Evolutionary conservation across 2,888 invertebrate species (phyloP).

Genomic region (Thysanoteuthis rhombus): DNA sequence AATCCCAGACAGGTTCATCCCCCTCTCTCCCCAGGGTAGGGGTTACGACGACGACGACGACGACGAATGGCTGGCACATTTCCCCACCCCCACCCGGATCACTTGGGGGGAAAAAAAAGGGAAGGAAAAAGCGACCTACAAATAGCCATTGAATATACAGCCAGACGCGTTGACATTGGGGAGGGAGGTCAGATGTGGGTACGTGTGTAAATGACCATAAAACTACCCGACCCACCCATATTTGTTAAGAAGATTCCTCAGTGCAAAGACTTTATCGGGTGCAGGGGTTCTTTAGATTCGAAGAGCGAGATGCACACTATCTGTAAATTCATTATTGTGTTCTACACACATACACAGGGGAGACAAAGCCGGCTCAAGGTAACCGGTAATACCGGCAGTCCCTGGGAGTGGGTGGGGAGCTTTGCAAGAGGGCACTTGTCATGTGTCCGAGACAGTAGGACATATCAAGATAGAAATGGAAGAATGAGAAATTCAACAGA

Average conservation of each 20-base stretch:
- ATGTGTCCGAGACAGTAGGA: no score
- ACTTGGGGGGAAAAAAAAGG: not conserved
- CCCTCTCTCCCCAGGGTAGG: not conserved
- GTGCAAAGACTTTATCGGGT: not conserved
- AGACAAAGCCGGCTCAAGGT: not conserved
- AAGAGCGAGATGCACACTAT: not conserved
- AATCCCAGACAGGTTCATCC: slow-evolving; percentile 12
- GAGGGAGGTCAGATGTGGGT: not conserved
- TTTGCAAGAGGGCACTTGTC: no score
- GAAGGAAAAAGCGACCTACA: not conserved
- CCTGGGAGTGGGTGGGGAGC: no score
- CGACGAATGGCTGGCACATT: no score
- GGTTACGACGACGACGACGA: no score
- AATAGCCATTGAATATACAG: not conserved
- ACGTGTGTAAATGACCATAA: not conserved
- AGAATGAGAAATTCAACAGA: no score
- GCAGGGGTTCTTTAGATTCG: not conserved
- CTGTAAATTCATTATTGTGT: not conserved
- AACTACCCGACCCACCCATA: no score
- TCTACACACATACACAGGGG: not conserved
- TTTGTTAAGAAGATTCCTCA: not conserved
- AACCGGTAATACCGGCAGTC: no score
- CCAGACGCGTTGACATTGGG: not conserved
- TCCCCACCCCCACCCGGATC: no score
- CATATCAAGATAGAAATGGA: no score